These are phyloP conservation scores for Pegoplata infirma DNA, from an alignment of 2,888 invertebrate species.

Conservation along the genomic window DNA sequence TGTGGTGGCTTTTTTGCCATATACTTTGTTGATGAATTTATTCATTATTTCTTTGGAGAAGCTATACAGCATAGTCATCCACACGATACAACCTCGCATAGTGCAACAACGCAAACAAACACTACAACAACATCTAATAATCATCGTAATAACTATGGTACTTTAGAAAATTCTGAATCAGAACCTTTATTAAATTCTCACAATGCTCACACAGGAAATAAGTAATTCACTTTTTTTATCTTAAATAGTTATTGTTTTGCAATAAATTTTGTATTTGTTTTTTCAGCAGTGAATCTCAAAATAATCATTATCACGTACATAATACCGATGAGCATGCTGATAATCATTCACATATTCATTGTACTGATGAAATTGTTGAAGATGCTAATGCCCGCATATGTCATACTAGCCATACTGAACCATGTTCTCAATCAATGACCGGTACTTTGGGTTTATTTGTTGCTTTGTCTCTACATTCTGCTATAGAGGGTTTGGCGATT, in stretches of 20 bases:
- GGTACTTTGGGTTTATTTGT: constrained; percentile 84
- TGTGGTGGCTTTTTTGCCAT: constrained; percentile 85
- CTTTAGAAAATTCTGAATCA: constrained; percentile 66
- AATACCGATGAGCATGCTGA: background rate
- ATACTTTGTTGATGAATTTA: constrained; percentile 85
- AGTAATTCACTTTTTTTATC: constrained; percentile 14
- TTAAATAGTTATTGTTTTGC: background rate
- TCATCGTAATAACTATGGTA: constrained; percentile 67
- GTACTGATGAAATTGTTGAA: constrained; percentile 68
- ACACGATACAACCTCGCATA: constrained; percentile 17
- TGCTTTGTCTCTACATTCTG: constrained; percentile 87
- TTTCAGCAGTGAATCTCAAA: background rate
- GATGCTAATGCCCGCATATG: constrained; percentile 79
- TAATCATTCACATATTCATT: constrained; percentile 45
- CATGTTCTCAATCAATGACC: constrained; percentile 82
- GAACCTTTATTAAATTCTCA: constrained; percentile 60
- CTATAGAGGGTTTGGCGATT: constrained; percentile 89
- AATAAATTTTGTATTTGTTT: background rate
- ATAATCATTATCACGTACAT: background rate
- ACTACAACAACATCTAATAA: constrained; percentile 30
- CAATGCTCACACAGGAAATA: constrained; percentile 5
- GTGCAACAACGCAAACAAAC: constrained; percentile 22
- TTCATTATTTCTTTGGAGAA: constrained; percentile 83
- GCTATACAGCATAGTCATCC: constrained; percentile 71
- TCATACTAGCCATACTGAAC: constrained; percentile 84